A percentile compares a stretch with the other conserved stretches of the same genome.
Conservation (phyloP, 2,113 vertebrate genomes). For the Notarius lentiginosus region DNA sequence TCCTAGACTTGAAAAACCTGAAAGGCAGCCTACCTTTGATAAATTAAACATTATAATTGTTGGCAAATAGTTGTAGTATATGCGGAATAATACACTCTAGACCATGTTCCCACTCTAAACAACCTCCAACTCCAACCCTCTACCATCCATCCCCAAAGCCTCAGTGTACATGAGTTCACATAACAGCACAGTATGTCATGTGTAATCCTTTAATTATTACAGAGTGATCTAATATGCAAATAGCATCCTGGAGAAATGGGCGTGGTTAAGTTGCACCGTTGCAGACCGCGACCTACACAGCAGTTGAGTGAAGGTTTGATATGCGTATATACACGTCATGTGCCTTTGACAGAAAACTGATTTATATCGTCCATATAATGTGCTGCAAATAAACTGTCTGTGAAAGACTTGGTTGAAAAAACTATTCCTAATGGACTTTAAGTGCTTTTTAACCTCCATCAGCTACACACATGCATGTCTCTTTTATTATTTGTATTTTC, state of each 20-base stretch:
- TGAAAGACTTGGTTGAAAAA: neutral
- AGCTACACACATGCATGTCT: neutral
- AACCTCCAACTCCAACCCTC: neutral
- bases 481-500: neutral
- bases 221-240: neutral
- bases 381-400: neutral
- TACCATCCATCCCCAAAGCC: neutral
- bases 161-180: neutral
- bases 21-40: no score
- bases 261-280: neutral
- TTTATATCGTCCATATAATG: neutral
- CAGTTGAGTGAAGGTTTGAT: neutral
- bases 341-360: neutral
- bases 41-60: no score
- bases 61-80: neutral
- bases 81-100: no score
- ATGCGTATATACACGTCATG: neutral
- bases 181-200: neutral
- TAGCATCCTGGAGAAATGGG: neutral
- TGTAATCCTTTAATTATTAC: neutral
- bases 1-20: no score
- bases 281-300: neutral
- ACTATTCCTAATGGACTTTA: slow-evolving; percentile 26
- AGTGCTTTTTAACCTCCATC: slow-evolving; percentile 6
- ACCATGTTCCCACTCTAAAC: neutral